Evolutionary conservation across 1,140 invertebrate species (phyloP), one percentile per base, ranked within the genome.

Genomic region (Tribolium castaneum): DNA sequence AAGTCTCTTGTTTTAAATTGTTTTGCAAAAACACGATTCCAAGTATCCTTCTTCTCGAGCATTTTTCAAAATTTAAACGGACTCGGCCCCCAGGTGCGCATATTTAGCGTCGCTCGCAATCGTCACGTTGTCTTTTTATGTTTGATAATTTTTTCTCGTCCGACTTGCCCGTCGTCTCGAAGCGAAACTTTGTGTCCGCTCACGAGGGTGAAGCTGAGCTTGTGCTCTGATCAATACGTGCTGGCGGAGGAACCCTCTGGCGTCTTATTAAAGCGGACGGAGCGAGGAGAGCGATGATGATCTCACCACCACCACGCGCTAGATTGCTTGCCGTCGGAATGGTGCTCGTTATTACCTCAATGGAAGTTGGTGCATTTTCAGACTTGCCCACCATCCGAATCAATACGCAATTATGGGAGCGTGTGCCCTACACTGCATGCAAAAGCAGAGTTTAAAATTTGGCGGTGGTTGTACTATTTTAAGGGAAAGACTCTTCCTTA

Each of bases 211-310:
- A 78, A 76, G 79, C 30, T 39, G 50, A 62, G 73, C 19, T 30
- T 62, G 52, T 75, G 52, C 56, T 75, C 73, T 59, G 73, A 62
- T 56, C 73, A 59, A 62, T 56, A 75, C 73, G 52, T 56, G 73
- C 52, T 75, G 73, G 73, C 70, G 78, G 70, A 78, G 80, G 74
- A 76, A 78, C 78, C 80, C 80, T 77, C 77, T 77, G 75, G 78
- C 78, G 80, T 81, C 80, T 81, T 81, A 81, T 81, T 81, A 81
- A 81, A 78, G 74, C 59, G 75, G 77, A 76, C 77, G 74, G 73
- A 62, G 80, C 35, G 76, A 75, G 76, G 50, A 73, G 72, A 74
- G 77, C 70, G 80, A 75, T 77, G 80, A 81, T 81, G 80, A 81
- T 81, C 50, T 79, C 77, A 13, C 70, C 76, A 13, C 70, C 76